Conservation (phyloP, 2,888 invertebrate species). For the Amiota mariae region DNA sequence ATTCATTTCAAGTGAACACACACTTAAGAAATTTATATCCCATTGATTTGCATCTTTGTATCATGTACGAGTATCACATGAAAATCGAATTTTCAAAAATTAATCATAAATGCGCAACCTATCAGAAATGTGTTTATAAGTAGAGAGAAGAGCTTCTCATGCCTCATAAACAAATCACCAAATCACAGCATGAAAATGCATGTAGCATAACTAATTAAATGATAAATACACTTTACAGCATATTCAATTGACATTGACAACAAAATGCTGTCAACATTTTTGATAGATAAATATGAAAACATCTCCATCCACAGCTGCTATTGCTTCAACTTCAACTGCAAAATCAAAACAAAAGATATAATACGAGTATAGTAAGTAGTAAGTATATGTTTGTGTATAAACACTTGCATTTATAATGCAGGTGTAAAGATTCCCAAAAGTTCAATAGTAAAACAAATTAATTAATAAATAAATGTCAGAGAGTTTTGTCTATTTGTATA, state of each 20-base stretch:
- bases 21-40: too few species aligned
- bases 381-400: not conserved
- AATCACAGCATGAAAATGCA: not conserved
- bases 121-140: not conserved
- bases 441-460: conserved; percentile 63
- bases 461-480: conserved; percentile 61
- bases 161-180: not conserved
- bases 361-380: not conserved
- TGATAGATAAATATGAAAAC: conserved; percentile 18
- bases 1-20: too few species aligned
- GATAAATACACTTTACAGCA: conserved; percentile 54
- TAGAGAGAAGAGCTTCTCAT: not conserved
- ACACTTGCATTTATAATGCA: conserved; percentile 10
- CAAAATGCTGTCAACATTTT: conserved; percentile 19
- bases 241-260: conserved; percentile 23
- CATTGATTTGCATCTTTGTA: too few species aligned
- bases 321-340: not conserved
- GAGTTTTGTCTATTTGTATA: not conserved
- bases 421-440: conserved; percentile 56
- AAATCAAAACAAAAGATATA: not conserved
- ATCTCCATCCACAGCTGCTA: not conserved
- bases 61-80: too few species aligned
- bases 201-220: conserved; percentile 59
- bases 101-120: not conserved
- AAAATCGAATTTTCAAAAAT: too few species aligned